These are phyloP conservation scores for Nephila pilipes DNA, from an alignment of 1,140 invertebrate species.

Conservation along the genomic window DNA sequence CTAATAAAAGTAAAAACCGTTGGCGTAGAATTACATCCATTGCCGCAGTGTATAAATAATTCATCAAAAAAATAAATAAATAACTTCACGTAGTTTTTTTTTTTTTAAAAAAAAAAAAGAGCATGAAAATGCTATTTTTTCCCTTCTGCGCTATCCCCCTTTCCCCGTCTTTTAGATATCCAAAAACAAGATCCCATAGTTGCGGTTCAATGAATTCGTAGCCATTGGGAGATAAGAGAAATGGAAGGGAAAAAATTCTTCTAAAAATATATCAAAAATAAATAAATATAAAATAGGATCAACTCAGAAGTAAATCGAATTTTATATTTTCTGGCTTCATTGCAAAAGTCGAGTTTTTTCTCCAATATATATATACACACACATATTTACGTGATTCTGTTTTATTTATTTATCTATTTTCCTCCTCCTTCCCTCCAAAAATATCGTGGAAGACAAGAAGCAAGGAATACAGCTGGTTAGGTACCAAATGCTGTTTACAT, in stretches of 20 bases:
- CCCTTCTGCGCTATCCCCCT: neutral
- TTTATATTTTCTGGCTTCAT: conserved; percentile 66
- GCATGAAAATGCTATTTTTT: conserved; percentile 51
- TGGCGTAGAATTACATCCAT: conserved; percentile 30
- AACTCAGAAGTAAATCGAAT: conserved; percentile 68
- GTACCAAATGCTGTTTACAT: conserved; percentile 50
- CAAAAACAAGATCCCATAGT: conserved; percentile 68
- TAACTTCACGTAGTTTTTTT: neutral
- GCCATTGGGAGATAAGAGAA: conserved; percentile 47
- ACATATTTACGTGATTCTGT: conserved; percentile 58
- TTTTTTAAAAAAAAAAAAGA: too few relatives aligned
- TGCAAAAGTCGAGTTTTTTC: neutral
- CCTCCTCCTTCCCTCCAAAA: neutral
- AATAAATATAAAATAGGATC: conserved; percentile 65
- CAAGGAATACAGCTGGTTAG: conserved; percentile 42
- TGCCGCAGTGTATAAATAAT: conserved; percentile 61
- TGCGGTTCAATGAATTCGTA: conserved; percentile 65
- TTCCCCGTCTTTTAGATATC: conserved; percentile 11
- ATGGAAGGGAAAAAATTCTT: conserved; percentile 34
- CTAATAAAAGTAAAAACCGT: conserved; percentile 46
- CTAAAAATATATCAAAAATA: conserved; percentile 34
- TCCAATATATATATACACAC: neutral
- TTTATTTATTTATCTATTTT: conserved; percentile 46
- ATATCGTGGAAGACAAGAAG: conserved; percentile 33
- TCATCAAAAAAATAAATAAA: conserved; percentile 28